Percentiles rank a stretch among this genome's conserved stretches.
Evolutionary conservation across 2,113 vertebrate species (phyloP).

Genomic region (Leiothrix lutea): DNA sequence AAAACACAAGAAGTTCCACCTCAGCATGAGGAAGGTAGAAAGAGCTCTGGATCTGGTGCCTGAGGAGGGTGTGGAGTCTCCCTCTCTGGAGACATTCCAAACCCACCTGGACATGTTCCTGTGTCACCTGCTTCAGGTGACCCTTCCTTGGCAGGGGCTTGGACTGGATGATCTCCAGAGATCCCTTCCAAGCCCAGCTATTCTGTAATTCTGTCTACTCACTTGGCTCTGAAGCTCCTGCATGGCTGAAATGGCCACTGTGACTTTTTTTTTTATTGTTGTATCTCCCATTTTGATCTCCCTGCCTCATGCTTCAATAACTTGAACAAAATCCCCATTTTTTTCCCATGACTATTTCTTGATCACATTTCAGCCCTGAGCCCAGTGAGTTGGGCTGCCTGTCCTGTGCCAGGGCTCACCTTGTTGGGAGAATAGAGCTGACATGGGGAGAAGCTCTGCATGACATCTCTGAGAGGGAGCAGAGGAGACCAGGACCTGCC

Average conservation of each 20-base stretch:
- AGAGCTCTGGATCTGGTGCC: not conserved
- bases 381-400: not conserved
- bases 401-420: rapidly evolving
- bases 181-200: not conserved
- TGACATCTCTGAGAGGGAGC: not conserved
- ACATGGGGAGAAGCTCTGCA: not conserved
- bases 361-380: not conserved
- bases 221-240: not conserved
- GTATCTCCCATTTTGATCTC: not conserved
- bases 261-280: not conserved
- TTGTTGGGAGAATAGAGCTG: not conserved
- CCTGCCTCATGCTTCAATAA: not conserved
- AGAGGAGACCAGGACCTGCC: not conserved
- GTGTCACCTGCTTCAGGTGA: not conserved
- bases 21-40: not conserved
- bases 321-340: not conserved
- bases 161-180: not conserved
- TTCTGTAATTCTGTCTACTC: not conserved
- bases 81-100: not conserved
- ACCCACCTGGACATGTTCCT: not conserved
- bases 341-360: not conserved
- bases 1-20: not conserved
- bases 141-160: not conserved
- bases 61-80: not conserved
- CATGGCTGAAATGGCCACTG: not conserved